These are phyloP conservation scores for Caenorhabditis sp. DNA, from an alignment of 2,888 invertebrate species.

Conservation along the genomic window DNA sequence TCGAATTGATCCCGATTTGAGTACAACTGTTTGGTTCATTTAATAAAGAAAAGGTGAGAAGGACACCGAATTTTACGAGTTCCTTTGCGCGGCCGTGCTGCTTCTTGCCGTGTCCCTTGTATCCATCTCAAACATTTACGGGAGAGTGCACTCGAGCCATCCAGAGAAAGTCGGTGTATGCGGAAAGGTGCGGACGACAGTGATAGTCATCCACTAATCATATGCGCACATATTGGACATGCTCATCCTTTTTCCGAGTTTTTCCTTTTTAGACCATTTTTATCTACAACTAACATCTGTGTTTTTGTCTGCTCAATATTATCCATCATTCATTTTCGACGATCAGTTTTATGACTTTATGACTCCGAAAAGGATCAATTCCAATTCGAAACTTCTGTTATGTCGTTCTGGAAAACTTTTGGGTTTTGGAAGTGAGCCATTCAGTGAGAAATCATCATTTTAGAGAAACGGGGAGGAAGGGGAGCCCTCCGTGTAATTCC, in stretches of 20 bases:
- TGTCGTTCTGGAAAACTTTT: neutral
- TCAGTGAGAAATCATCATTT: constrained; percentile 35
- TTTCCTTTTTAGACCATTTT: neutral
- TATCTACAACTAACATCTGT: constrained; percentile 4
- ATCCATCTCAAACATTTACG: constrained; percentile 28
- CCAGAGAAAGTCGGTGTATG: constrained; percentile 33
- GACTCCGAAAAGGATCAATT: neutral
- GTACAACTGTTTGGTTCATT: neutral
- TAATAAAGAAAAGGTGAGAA: neutral
- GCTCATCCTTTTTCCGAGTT: constrained; percentile 29
- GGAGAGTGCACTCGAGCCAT: constrained; percentile 10
- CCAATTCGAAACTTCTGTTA: neutral
- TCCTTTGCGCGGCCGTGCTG: neutral
- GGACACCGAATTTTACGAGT: neutral
- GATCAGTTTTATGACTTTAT: constrained; percentile 5
- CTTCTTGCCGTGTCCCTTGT: neutral
- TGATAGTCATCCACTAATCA: constrained; percentile 66
- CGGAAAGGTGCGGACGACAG: constrained; percentile 56
- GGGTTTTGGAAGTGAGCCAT: constrained; percentile 2
- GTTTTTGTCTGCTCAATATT: neutral
- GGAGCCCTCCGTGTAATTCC: constrained; percentile 50
- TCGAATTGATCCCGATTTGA: neutral
- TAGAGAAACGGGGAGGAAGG: constrained; percentile 22
- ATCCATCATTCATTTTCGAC: constrained; percentile 8
- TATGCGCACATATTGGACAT: constrained; percentile 56